phyloP scores from a whole-genome alignment of 1,140 invertebrate genomes.

The Leptinotarsa defecta region DNA sequence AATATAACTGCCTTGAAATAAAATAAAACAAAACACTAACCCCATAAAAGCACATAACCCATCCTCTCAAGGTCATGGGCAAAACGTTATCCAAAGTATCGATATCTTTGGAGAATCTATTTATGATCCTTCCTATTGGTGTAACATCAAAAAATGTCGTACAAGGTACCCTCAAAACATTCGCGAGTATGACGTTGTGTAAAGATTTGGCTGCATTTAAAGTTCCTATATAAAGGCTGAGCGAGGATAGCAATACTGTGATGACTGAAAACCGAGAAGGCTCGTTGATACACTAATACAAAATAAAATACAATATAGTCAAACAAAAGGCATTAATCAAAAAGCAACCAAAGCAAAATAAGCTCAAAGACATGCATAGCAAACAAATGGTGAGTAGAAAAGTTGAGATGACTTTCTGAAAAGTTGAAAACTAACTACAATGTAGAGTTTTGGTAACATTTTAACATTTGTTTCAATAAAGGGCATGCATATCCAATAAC shows the following conservation, averaged over 20 bases:
- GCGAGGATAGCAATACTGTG: slow-evolving; percentile 69
- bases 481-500: too few species aligned
- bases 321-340: neutral
- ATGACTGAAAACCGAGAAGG: slow-evolving; percentile 61
- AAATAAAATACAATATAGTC: neutral
- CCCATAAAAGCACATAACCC: slow-evolving; percentile 72
- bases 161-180: slow-evolving; percentile 72
- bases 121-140: slow-evolving; percentile 81
- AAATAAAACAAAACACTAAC: slow-evolving; percentile 55
- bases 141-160: slow-evolving; percentile 86
- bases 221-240: slow-evolving; percentile 71
- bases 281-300: neutral
- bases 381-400: neutral
- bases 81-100: slow-evolving; percentile 78
- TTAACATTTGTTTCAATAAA: too few species aligned
- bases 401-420: slow-evolving; percentile 13
- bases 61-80: slow-evolving; percentile 71
- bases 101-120: slow-evolving; percentile 85
- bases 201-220: slow-evolving; percentile 72
- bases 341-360: neutral
- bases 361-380: neutral
- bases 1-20: slow-evolving; percentile 34
- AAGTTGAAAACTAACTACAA: neutral
- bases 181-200: slow-evolving; percentile 68
- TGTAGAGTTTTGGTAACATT: too few species aligned